Evolutionary conservation across 2,888 invertebrate species (phyloP).

Genomic region (Hemicrepidius hirtus): DNA sequence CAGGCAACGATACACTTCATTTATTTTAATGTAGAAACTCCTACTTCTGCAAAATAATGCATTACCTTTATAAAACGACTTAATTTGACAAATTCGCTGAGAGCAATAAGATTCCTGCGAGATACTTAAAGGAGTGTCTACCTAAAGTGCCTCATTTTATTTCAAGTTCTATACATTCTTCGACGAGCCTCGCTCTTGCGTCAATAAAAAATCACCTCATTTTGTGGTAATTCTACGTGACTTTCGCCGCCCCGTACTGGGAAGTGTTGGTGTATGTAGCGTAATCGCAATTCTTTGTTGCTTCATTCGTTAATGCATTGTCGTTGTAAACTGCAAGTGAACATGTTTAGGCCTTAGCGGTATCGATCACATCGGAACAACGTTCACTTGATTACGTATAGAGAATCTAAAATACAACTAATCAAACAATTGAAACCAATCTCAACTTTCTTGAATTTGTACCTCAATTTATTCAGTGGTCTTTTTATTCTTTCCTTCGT

Average conservation of each 20-base stretch:
- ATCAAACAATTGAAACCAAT: conserved; percentile 32
- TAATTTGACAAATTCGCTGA: conserved; percentile 38
- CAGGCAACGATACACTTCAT: background rate
- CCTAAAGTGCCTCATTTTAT: conserved; percentile 41
- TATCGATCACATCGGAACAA: conserved; percentile 33
- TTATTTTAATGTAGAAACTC: conserved; percentile 4
- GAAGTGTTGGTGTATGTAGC: conserved; percentile 1
- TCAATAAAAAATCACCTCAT: conserved; percentile 42
- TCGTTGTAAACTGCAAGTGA: conserved; percentile 34
- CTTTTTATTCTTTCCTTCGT: conserved; percentile 2
- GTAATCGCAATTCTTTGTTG: conserved; percentile 29
- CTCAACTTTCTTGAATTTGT: conserved; percentile 25
- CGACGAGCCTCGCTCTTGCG: conserved; percentile 22
- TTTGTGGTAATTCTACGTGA: conserved; percentile 39
- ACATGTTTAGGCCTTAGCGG: conserved; percentile 32
- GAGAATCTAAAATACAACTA: conserved; percentile 21
- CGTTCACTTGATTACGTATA: conserved; percentile 22
- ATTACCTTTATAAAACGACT: conserved; percentile 24
- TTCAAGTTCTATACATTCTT: conserved; percentile 39
- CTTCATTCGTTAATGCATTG: conserved; percentile 35
- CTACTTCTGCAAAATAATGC: background rate
- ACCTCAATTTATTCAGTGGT: conserved; percentile 11
- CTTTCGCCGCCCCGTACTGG: conserved; percentile 22
- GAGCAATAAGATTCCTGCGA: conserved; percentile 34
- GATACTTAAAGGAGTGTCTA: conserved; percentile 40